Evolutionary conservation across 1,140 invertebrate genomes (phyloP).

Genomic region (Drosophila fuyamai): DNA sequence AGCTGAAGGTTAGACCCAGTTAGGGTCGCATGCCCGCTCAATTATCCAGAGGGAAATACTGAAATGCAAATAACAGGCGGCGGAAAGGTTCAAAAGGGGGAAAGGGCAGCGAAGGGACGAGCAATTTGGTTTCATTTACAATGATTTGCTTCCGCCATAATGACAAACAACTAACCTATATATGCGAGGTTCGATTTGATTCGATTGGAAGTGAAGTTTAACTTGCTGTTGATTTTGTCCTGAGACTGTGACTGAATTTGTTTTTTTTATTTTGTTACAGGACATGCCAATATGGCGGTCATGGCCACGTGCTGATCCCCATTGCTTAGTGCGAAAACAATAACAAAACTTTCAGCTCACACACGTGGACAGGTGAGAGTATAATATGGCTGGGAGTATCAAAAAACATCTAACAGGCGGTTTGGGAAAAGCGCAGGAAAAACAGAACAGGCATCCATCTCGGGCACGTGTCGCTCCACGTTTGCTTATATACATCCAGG

Average conservation of each 20-base stretch:
- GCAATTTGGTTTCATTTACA: constrained; percentile 70
- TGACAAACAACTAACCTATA: constrained; percentile 31
- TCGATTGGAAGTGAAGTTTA: constrained; percentile 48
- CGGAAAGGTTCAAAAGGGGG: not conserved
- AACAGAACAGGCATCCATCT: constrained; percentile 10
- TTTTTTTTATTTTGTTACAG: constrained; percentile 3
- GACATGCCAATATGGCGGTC: constrained; percentile 38
- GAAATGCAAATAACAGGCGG: constrained; percentile 22
- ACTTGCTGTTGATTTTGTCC: constrained; percentile 34
- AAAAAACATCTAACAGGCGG: constrained; percentile 22
- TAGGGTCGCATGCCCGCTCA: constrained; percentile 61
- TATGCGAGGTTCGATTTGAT: constrained; percentile 29
- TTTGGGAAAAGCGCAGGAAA: not conserved
- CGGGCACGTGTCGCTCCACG: constrained; percentile 39
- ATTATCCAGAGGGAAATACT: constrained; percentile 54
- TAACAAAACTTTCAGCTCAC: constrained; percentile 35
- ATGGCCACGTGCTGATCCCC: constrained; percentile 55
- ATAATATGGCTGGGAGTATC: constrained; percentile 11
- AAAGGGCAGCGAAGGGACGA: not conserved
- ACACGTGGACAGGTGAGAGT: constrained; percentile 17
- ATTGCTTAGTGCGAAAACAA: constrained; percentile 23
- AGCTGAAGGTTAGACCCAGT: constrained; percentile 35
- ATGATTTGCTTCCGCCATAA: constrained; percentile 55
- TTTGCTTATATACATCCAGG: constrained; percentile 3
- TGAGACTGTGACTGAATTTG: no score